These are phyloP conservation scores for Allophyes oxyacanthae DNA, from an alignment of 2,888 invertebrate species.

Conservation along the genomic window DNA sequence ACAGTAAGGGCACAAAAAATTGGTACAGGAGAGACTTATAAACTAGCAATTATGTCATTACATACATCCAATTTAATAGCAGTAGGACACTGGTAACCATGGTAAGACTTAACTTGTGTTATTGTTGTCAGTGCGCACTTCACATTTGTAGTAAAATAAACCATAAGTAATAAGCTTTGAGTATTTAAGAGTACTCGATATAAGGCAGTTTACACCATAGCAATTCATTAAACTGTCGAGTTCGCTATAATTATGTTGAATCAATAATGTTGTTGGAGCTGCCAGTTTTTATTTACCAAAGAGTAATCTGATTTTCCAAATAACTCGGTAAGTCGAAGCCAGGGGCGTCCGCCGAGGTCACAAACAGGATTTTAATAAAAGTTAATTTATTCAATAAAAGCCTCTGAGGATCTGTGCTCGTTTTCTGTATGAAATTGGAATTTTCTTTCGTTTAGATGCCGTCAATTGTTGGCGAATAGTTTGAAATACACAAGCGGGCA, in stretches of 20 bases:
- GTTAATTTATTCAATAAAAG: conserved; percentile 86
- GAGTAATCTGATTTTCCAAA: conserved; percentile 72
- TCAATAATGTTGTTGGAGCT: conserved; percentile 42
- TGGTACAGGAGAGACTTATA: too few relatives aligned
- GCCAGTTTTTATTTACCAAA: conserved; percentile 70
- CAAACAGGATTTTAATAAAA: conserved; percentile 85
- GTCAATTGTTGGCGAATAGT: conserved; percentile 57
- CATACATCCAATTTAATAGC: too few relatives aligned
- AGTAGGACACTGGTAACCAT: too few relatives aligned
- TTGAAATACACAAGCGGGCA: conserved; percentile 36
- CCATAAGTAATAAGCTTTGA: too few relatives aligned
- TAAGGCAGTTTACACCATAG: neutral
- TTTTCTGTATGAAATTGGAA: conserved; percentile 62
- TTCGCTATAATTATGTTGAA: conserved; percentile 29
- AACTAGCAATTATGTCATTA: too few relatives aligned
- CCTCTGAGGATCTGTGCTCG: conserved; percentile 68
- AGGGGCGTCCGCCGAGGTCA: conserved; percentile 65
- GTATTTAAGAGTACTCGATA: too few relatives aligned
- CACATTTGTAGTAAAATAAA: too few relatives aligned
- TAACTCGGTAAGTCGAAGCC: conserved; percentile 72
- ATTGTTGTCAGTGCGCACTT: too few relatives aligned
- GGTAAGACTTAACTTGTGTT: too few relatives aligned
- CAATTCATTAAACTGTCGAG: conserved; percentile 26
- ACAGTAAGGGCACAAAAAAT: too few relatives aligned
- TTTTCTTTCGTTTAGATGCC: conserved; percentile 64